A percentile compares a stretch with the other conserved stretches of the same genome.
Conservation (phyloP, 2,797 vertebrate species). For the Semotilus atromaculatus region DNA sequence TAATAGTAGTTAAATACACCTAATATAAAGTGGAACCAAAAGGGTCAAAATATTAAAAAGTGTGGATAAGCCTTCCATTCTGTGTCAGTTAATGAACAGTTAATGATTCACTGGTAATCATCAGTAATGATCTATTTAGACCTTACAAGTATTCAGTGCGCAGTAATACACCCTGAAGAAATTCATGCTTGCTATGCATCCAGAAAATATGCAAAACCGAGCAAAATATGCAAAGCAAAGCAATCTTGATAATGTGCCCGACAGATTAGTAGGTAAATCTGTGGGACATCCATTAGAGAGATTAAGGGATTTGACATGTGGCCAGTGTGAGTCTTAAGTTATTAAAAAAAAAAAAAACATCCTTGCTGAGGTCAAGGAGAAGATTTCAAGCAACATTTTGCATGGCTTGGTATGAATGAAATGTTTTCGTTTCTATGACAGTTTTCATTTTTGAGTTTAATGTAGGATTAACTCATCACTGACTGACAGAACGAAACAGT, state of each 20-base stretch:
- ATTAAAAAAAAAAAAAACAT: neutral
- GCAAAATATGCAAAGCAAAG: conserved; percentile 23
- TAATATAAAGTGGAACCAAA: too few species aligned
- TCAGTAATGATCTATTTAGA: neutral
- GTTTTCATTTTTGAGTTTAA: conserved; percentile 20
- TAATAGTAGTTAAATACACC: too few species aligned
- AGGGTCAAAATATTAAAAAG: neutral
- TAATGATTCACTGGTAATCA: neutral
- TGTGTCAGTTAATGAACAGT: neutral
- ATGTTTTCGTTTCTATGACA: conserved; percentile 32
- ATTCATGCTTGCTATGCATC: neutral
- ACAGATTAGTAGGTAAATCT: conserved; percentile 49
- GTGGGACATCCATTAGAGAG: conserved; percentile 43
- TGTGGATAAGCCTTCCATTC: neutral
- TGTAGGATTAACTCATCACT: conserved; percentile 31
- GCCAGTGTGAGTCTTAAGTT: conserved; percentile 28
- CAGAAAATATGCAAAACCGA: conserved; percentile 17
- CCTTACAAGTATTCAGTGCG: conserved; percentile 5
- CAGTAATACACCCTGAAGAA: neutral
- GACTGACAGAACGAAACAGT: conserved; percentile 6
- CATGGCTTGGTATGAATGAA: neutral
- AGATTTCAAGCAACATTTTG: neutral
- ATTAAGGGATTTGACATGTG: conserved; percentile 42
- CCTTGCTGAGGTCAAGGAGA: conserved; percentile 21
- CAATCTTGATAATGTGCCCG: conserved; percentile 46